Percentiles rank a stretch among this genome's conserved stretches.
Evolutionary conservation across 2,888 invertebrate genomes (phyloP).

Genomic region (Cynaeus angustus): DNA sequence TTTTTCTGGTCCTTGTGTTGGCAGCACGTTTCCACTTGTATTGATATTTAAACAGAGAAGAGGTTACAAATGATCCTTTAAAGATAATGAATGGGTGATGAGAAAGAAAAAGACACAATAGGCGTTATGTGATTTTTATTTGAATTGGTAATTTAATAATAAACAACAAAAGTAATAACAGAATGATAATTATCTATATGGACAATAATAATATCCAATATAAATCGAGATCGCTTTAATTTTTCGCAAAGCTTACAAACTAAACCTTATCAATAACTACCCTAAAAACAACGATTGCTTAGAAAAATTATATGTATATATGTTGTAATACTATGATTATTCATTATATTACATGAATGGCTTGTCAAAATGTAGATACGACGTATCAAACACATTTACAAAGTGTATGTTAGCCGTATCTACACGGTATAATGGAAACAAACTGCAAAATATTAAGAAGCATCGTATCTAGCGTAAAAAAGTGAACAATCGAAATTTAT

Average conservation of each 20-base stretch:
- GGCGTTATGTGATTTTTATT: constrained; percentile 47
- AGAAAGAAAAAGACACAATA: not conserved
- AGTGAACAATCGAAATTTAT: constrained; percentile 32
- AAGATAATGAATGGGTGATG: no score
- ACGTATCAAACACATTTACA: constrained; percentile 65
- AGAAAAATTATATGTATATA: constrained; percentile 73
- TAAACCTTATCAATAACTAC: constrained; percentile 72
- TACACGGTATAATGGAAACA: constrained; percentile 57
- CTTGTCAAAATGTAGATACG: constrained; percentile 68
- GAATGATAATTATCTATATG: constrained; percentile 59
- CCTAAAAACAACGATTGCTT: constrained; percentile 73
- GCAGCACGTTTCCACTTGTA: not conserved
- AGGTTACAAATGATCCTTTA: not conserved
- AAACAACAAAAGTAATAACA: constrained; percentile 57
- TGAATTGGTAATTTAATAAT: constrained; percentile 42
- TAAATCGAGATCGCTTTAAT: constrained; percentile 71
- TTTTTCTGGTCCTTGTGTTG: not conserved
- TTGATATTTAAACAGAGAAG: not conserved
- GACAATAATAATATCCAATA: constrained; percentile 64
- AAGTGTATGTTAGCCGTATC: constrained; percentile 63
- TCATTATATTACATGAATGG: constrained; percentile 70
- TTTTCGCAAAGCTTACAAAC: constrained; percentile 72
- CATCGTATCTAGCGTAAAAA: constrained; percentile 56
- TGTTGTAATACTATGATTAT: constrained; percentile 70
- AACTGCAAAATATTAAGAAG: constrained; percentile 71